phyloP scores from a whole-genome alignment of 2,888 invertebrate species.

The Lithophane leautieri region DNA sequence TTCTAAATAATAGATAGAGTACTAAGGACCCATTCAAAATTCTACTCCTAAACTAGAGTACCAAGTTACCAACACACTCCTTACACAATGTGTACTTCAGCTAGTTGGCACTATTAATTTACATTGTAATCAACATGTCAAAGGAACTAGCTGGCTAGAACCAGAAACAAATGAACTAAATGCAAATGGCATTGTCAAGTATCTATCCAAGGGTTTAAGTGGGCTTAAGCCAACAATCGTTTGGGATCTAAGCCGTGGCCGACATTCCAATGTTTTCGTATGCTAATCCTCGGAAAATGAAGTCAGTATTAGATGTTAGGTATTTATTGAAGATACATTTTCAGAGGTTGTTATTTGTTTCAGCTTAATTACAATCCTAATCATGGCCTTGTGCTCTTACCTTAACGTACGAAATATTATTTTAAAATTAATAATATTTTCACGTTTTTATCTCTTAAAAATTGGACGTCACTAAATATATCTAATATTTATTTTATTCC shows the following conservation, averaged over 20 bases:
- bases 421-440: not conserved
- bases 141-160: conserved; percentile 62
- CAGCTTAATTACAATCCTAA: no score
- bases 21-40: conserved; percentile 10
- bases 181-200: conserved; percentile 67
- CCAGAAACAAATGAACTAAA: conserved; percentile 68
- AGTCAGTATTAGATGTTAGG: conserved; percentile 13
- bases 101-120: conserved; percentile 63
- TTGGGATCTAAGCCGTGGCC: conserved; percentile 53
- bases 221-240: conserved; percentile 62
- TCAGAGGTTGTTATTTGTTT: not conserved
- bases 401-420: not conserved
- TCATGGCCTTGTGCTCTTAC: not conserved
- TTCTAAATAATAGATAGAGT: no score
- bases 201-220: conserved; percentile 63
- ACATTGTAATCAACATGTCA: conserved; percentile 68
- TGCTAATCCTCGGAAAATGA: conserved; percentile 54
- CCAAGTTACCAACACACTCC: conserved; percentile 11
- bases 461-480: not conserved
- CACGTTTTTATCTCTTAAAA: not conserved
- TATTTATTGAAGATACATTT: conserved; percentile 26
- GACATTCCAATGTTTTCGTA: conserved; percentile 57
- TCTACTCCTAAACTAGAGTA: conserved; percentile 12
- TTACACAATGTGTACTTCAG: conserved; percentile 32
- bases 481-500: not conserved